Percentiles rank a stretch among this genome's conserved stretches.
Evolutionary conservation across 2,888 invertebrate genomes (phyloP).

Genomic region (Drosophila bunnanda): DNA sequence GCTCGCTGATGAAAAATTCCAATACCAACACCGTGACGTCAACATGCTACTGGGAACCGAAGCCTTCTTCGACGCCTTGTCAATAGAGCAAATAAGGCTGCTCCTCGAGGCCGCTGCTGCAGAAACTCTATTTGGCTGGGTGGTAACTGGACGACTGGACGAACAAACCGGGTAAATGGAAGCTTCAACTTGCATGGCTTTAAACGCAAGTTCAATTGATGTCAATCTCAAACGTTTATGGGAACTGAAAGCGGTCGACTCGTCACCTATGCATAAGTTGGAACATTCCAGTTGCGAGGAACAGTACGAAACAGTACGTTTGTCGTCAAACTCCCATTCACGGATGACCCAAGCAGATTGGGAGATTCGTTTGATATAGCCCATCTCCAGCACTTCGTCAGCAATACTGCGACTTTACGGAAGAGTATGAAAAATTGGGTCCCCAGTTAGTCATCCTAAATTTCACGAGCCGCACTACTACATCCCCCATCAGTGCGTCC

Average conservation of each 20-base stretch:
- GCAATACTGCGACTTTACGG: neutral
- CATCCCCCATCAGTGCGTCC: neutral
- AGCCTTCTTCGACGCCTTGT: neutral
- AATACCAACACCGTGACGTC: neutral
- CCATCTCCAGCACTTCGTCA: neutral
- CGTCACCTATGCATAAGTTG: neutral
- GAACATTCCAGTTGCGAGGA: neutral
- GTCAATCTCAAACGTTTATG: constrained; percentile 2
- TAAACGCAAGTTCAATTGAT: neutral
- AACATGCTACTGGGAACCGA: neutral
- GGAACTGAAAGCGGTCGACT: neutral
- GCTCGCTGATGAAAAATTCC: neutral
- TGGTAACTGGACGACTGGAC: neutral
- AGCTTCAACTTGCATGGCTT: neutral
- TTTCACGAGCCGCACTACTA: neutral
- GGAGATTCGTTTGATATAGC: neutral
- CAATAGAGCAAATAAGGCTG: neutral
- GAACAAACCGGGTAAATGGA: neutral
- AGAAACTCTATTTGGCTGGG: neutral
- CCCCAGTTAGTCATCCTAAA: neutral
- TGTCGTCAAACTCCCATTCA: neutral
- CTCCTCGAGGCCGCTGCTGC: neutral
- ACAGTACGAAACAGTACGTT: neutral
- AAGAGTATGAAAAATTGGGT: neutral
- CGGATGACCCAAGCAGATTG: neutral